A percentile compares a stretch with the other conserved stretches of the same genome.
Conservation (phyloP, 2,113 vertebrate species). For the Scatophagus argus region DNA sequence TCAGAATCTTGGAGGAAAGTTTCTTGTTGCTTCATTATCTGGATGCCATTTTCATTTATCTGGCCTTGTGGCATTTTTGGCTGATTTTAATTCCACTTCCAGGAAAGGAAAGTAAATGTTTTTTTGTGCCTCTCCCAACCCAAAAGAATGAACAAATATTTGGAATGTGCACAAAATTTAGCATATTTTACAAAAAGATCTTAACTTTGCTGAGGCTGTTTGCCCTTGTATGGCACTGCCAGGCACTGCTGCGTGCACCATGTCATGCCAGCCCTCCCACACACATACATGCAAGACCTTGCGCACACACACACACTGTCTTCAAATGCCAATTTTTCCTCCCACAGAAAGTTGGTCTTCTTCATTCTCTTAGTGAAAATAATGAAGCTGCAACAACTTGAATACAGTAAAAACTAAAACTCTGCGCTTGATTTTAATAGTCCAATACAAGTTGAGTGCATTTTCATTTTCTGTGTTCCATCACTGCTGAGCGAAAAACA, state of each 20-base stretch:
- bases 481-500: neutral
- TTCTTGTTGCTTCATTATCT: neutral
- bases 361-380: slow-evolving; percentile 11
- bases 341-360: slow-evolving; percentile 52
- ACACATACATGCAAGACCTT: neutral
- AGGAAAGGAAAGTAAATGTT: slow-evolving; percentile 40
- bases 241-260: slow-evolving; percentile 30
- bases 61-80: neutral
- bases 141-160: slow-evolving; percentile 37
- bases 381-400: slow-evolving; percentile 17
- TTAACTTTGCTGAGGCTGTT: slow-evolving; percentile 40
- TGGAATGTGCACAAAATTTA: slow-evolving; percentile 42
- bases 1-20: neutral
- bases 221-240: slow-evolving; percentile 38
- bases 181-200: slow-evolving; percentile 60
- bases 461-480: neutral
- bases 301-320: neutral
- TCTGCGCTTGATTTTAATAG: neutral
- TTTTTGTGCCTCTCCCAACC: slow-evolving; percentile 19
- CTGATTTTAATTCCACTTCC: slow-evolving; percentile 9
- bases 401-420: neutral
- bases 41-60: neutral
- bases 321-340: slow-evolving; percentile 36
- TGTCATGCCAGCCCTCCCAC: slow-evolving; percentile 53
- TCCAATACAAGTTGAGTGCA: neutral